A percentile compares a stretch with the other conserved stretches of the same genome.
phyloP scores from a whole-genome alignment of 2,797 vertebrate species.

The Morelia viridis region DNA sequence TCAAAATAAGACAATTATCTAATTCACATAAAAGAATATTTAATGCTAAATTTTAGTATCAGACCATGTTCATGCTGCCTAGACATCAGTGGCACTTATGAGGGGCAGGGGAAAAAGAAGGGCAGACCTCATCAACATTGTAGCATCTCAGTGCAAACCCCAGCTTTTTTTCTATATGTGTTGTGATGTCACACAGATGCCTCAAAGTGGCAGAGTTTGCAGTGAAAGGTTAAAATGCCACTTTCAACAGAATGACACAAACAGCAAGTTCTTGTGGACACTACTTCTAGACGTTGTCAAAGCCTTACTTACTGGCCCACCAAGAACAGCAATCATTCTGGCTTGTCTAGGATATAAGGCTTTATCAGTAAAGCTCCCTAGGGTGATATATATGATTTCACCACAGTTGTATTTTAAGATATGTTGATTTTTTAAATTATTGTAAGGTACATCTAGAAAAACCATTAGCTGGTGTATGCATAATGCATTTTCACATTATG shows the following conservation, averaged over 20 bases:
- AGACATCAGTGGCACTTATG: not conserved
- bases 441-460: not conserved
- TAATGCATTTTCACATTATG: not conserved
- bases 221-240: not conserved
- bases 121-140: not conserved
- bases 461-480: not conserved
- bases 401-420: not conserved
- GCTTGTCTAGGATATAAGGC: not conserved
- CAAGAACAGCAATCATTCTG: not conserved
- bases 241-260: not conserved
- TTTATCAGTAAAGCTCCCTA: not conserved
- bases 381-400: not conserved
- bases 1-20: not conserved
- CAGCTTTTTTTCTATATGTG: not conserved
- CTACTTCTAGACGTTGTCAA: not conserved
- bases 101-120: not conserved
- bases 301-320: not conserved
- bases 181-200: not conserved
- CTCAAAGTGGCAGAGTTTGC: not conserved
- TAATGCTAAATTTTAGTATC: not conserved
- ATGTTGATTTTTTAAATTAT: not conserved
- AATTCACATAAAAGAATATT: slow-evolving; percentile 14
- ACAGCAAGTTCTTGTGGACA: not conserved
- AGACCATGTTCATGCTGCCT: not conserved
- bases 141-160: not conserved